A percentile compares a stretch with the other conserved stretches of the same genome.
Evolutionary conservation across 30 jellyfish, hydroid and myxozoan genomes (phyloP).

Genomic region (Haliclystus octoradiatus): DNA sequence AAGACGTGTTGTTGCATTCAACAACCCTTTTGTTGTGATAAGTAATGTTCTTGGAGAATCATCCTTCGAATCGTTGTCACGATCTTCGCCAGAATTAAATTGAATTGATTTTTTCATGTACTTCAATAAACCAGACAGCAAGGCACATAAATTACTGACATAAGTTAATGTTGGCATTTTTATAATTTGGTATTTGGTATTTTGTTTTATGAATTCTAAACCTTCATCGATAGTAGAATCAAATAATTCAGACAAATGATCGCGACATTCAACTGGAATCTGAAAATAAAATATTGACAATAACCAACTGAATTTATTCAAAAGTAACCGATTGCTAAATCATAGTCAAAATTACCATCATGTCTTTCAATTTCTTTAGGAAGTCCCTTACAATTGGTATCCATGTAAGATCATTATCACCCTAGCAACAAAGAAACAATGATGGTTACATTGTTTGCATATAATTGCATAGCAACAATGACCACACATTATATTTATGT

Average conservation of each 20-base stretch:
- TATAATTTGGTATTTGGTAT: constrained; percentile 18
- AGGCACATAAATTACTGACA: constrained; percentile 48
- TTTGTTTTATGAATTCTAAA: constrained; percentile 34
- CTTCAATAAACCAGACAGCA: constrained; percentile 39
- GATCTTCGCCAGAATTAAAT: too few species aligned
- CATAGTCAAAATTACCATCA: constrained; percentile 42
- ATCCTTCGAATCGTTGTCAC: neutral
- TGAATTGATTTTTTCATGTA: constrained; percentile 14
- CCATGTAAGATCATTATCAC: constrained; percentile 77
- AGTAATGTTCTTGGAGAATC: neutral
- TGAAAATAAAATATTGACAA: neutral
- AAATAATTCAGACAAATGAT: constrained; percentile 37
- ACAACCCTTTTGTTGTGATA: neutral
- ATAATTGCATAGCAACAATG: too few species aligned
- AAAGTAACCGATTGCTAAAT: too few species aligned
- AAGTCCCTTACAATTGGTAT: constrained; percentile 60
- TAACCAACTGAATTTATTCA: too few species aligned
- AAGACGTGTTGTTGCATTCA: neutral
- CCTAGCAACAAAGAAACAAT: constrained; percentile 18
- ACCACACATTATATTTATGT: too few species aligned
- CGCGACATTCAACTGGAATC: constrained; percentile 66
- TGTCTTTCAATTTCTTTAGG: constrained; percentile 59
- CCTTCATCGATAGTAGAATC: constrained; percentile 73
- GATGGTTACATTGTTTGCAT: too few species aligned
- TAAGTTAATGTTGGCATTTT: constrained; percentile 54